Base-by-base conservation (phyloP, 2,113 vertebrate genomes). In the Leucoraja erinaceus region DNA sequence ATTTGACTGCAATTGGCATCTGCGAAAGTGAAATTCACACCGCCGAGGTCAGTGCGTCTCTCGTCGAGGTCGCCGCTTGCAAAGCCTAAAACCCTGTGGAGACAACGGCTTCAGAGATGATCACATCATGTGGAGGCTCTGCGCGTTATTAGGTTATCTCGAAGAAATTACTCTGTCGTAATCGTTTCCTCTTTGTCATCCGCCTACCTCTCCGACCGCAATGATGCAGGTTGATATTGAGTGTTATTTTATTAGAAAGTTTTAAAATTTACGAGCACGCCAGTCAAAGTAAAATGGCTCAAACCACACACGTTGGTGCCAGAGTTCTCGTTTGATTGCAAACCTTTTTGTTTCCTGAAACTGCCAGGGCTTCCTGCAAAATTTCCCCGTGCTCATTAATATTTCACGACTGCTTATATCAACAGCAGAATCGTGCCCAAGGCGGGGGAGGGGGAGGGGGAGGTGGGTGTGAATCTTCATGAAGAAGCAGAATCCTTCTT, bases 361-460 rank as follows among this genome's bases (percentile, higher is more conserved):
- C 93, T 95, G 94, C 94, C 94, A 94, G 93, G 68, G 66, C 78
- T 94, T 94, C 94, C 94, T 95, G 95, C 54, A 93, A 95, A 95
- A 95, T 95, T 94, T 94, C 93, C 94, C 93, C 79, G 81, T 93
- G 16, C 93, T 95, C 93, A 94, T 95, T 96, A 95, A 94, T 95
- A 95, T 94, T 95, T 96, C 93, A 95, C 31, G 56, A 93, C 59
- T 12, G 38, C 93, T 93, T 94, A 94, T 95, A 93, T 94, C 94
- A 94, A 93, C 93, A n/a, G 66, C 94, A 93, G 93, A 95, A 95
- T 90, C 94, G 75, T 93, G 95, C 95, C 94, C 93, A 79, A 94
- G 95, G 95, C 94, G 94, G 93, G 78, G 93, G 56, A 9, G 25
- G 93, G 78, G 93, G 56, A 9, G 25, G 9, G 20, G 20, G 83